Percentiles rank a stretch among this genome's conserved stretches.
phyloP scores from a whole-genome alignment of 2,113 vertebrate species.

The Psilopsiagon aurifrons region DNA sequence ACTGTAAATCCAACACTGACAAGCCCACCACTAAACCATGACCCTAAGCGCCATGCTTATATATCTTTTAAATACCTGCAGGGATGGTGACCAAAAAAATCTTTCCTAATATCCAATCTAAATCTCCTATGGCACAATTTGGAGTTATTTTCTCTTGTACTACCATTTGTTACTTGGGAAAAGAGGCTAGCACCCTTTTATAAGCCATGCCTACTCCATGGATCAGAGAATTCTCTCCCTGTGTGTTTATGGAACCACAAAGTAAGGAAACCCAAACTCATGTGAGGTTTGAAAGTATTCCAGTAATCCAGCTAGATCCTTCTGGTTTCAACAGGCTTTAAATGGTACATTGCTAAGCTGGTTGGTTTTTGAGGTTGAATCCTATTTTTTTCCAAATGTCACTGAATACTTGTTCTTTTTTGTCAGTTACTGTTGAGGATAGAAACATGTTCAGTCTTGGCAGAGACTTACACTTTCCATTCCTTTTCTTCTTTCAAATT shows the following conservation, averaged over 20 bases:
- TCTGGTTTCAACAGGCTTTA: neutral
- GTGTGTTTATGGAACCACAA: neutral
- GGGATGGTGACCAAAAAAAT: neutral
- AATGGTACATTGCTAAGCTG: neutral
- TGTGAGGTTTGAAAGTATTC: neutral
- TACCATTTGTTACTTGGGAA: neutral
- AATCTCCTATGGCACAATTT: neutral
- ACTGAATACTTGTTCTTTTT: neutral
- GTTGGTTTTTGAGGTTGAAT: neutral
- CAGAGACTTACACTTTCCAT: neutral
- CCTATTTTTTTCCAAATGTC: neutral
- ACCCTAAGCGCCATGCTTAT: accelerated
- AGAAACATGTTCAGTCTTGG: neutral
- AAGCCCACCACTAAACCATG: neutral
- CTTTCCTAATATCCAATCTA: neutral
- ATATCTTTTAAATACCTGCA: neutral
- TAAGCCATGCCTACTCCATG: neutral
- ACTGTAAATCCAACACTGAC: neutral
- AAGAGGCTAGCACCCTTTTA: neutral
- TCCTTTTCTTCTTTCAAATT: neutral
- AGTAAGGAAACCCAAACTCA: neutral
- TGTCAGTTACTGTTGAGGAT: neutral
- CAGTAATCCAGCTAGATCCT: neutral
- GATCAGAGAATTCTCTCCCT: neutral
- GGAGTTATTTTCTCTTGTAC: neutral